These are phyloP conservation scores for Cladorhizidae sp. DNA, from an alignment of 37 sponge, comb jelly and placozoan species.

Conservation along the genomic window DNA sequence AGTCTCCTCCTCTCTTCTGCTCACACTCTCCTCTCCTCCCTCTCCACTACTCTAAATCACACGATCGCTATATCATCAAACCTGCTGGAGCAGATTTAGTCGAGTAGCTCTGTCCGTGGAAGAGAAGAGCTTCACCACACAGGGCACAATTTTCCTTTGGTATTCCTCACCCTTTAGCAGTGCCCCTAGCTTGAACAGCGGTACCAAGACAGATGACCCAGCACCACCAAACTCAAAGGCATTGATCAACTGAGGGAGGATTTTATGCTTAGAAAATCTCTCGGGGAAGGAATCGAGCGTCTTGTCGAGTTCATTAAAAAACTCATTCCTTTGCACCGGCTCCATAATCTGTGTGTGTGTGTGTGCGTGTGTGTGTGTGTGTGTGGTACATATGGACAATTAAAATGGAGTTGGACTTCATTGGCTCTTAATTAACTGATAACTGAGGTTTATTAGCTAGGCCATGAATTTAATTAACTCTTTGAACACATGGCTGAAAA, in stretches of 20 bases:
- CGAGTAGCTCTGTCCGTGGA: conserved; percentile 94
- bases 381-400: too few relatives aligned
- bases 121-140: conserved; percentile 93
- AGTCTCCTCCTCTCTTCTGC: too few relatives aligned
- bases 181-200: conserved; percentile 84
- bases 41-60: too few relatives aligned
- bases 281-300: conserved; percentile 79
- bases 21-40: too few relatives aligned
- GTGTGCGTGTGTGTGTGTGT: neutral
- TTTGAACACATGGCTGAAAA: too few relatives aligned
- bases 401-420: neutral
- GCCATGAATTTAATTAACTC: too few relatives aligned
- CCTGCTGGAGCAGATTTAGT: conserved; percentile 89
- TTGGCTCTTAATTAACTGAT: too few relatives aligned
- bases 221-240: conserved; percentile 96
- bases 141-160: conserved; percentile 89
- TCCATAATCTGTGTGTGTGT: conserved; percentile 88
- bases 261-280: conserved; percentile 71
- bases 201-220: conserved; percentile 80
- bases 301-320: conserved; percentile 73
- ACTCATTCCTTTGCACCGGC: conserved; percentile 60
- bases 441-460: too few relatives aligned
- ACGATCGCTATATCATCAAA: neutral
- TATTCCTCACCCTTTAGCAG: conserved; percentile 79
- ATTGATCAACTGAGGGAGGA: conserved; percentile 86